Conservation (phyloP, 2,797 vertebrate species). For the Rhabdomys pumilio region DNA sequence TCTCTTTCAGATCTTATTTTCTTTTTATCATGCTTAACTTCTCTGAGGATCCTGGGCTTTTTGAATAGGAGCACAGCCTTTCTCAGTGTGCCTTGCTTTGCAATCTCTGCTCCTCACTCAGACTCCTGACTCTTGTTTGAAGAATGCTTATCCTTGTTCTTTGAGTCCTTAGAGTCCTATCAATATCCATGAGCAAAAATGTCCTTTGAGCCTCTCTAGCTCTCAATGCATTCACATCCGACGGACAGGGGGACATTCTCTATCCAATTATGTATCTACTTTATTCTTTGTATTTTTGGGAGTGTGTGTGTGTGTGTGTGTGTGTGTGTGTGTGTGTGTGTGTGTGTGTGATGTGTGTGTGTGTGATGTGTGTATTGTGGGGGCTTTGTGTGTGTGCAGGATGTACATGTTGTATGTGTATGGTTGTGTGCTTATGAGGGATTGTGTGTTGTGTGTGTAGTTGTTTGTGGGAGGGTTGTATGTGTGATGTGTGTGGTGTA, state of each 20-base stretch:
- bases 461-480: neutral
- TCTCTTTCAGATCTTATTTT: neutral
- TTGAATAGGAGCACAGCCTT: neutral
- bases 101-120: neutral
- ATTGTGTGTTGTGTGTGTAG: too few relatives aligned
- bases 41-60: neutral
- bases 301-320: neutral
- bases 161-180: fast-evolving
- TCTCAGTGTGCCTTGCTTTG: neutral
- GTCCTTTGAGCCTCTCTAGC: too few relatives aligned
- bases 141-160: neutral
- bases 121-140: neutral
- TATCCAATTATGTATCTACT: neutral
- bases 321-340: neutral
- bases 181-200: neutral
- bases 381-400: too few relatives aligned
- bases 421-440: too few relatives aligned
- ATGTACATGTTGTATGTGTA: too few relatives aligned
- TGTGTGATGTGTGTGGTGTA: too few relatives aligned
- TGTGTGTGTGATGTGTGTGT: neutral
- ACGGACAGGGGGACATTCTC: neutral
- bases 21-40: neutral
- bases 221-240: fast-evolving
- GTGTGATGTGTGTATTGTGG: neutral
- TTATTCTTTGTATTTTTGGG: too few relatives aligned